Evolutionary conservation across 2,113 vertebrate genomes (phyloP).

Genomic region (Callocephalon fimbriatum): DNA sequence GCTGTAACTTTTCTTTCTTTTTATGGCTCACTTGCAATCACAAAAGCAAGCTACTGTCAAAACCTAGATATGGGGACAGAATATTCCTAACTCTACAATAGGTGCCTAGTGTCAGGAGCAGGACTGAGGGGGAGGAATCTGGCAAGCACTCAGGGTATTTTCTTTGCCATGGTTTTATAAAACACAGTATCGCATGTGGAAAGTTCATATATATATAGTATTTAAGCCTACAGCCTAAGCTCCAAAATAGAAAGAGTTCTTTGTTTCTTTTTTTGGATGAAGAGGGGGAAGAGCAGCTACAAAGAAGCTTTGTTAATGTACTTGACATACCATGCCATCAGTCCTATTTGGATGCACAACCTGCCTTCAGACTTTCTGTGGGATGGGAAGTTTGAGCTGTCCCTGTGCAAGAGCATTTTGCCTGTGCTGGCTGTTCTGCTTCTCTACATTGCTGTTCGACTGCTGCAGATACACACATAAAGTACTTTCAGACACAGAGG

Average conservation of each 20-base stretch:
- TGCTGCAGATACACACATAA: rapidly evolving
- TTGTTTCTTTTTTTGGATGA: background rate
- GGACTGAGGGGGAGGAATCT: conserved; percentile 17
- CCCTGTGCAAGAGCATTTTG: background rate
- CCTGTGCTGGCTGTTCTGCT: background rate
- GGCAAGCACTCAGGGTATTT: background rate
- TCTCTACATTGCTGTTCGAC: background rate
- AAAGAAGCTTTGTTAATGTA: background rate
- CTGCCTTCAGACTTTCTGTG: background rate
- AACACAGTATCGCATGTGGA: background rate
- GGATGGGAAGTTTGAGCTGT: background rate
- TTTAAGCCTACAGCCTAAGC: background rate
- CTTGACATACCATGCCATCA: background rate
- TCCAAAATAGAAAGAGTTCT: background rate
- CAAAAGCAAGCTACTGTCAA: conserved; percentile 29
- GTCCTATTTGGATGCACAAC: background rate
- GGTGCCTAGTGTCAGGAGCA: background rate
- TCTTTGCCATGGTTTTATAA: conserved; percentile 3
- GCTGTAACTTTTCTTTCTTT: background rate
- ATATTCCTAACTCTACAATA: background rate
- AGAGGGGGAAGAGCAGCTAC: background rate
- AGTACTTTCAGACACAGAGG: background rate
- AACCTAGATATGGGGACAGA: background rate
- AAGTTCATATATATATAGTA: background rate
- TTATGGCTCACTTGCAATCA: background rate